Evolutionary conservation across 53 echinoderm and acorn worm genomes (phyloP), one percentile per base, ranked within the genome.

Genomic region (Holothuria leucospilota): DNA sequence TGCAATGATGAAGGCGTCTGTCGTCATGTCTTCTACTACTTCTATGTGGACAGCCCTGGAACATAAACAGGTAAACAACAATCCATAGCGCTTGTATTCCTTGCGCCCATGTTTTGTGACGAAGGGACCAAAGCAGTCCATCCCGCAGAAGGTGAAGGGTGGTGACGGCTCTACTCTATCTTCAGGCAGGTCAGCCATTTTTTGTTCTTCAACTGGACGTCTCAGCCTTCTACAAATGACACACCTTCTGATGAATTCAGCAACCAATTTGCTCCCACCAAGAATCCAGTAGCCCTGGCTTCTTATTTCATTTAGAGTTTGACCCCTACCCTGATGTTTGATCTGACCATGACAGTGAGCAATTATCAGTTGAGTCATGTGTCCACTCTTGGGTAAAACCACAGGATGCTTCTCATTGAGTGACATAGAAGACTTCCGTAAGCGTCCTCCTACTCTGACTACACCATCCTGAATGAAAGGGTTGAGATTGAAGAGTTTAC

Each of bases 41-140:
- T n/a, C n/a, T n/a, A n/a, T n/a, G n/a, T n/a, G n/a, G n/a, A n/a
- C n/a, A n/a, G n/a, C n/a, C n/a, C n/a, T n/a, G n/a, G n/a, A n/a
- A 52, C 81, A 77, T 87, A 93, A 68, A 39, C 91, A 93, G 6
- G 68, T 94, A 42, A 91, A 86, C n/a, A 94, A 63, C 1, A 91
- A 69, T 10, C 94, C 92, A 64, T 91, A 94, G 39, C 89, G 62
- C 71, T 93, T 93, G 20, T 87, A 1, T 52, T 93, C 87, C 59
- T 71, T 90, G 52, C 90, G 53, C 4, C 90, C 90, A 53, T 90
- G 82, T 62, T 85, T 90, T 26, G 87, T 71, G 10, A 65, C 5
- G 49, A 58, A 94, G 13, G 91, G 91, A 34, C 94, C 91, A 77
- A 94, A 94, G 62, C 42, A 63, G 61, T 90, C 93, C 52, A 93